Evolutionary conservation across 2,888 invertebrate genomes (phyloP).

Genomic region (Sclerodermus sp.): DNA sequence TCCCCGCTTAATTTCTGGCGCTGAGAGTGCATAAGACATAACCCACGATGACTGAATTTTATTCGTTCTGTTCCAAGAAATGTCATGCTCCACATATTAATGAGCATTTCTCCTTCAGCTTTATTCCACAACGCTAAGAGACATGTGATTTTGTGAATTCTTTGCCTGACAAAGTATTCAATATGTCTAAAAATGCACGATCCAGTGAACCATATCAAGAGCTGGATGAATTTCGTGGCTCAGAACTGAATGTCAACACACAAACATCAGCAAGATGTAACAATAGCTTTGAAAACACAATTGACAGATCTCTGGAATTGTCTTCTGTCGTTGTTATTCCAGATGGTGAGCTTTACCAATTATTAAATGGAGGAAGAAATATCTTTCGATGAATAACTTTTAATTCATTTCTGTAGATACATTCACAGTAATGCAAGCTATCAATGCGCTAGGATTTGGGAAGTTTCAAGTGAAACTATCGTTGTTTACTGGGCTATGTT

Average conservation of each 20-base stretch:
- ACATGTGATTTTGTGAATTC: neutral
- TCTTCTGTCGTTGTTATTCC: slow-evolving; percentile 79
- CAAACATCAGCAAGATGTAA: slow-evolving; percentile 21
- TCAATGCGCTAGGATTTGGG: slow-evolving; percentile 84
- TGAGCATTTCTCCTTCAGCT: slow-evolving; percentile 7
- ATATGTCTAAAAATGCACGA: slow-evolving; percentile 34
- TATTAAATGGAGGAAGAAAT: neutral
- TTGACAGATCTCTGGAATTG: slow-evolving; percentile 66
- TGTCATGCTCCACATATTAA: slow-evolving; percentile 22
- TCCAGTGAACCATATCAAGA: slow-evolving; percentile 46
- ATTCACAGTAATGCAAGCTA: slow-evolving; percentile 84
- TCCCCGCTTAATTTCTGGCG: too few relatives aligned
- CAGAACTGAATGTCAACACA: slow-evolving; percentile 37
- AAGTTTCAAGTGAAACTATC: slow-evolving; percentile 89
- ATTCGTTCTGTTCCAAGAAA: neutral
- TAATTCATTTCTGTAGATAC: slow-evolving; percentile 64
- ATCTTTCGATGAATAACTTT: neutral
- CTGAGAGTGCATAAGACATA: too few relatives aligned
- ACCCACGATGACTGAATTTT: too few relatives aligned
- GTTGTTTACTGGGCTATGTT: slow-evolving; percentile 81
- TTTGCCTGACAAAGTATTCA: slow-evolving; percentile 4
- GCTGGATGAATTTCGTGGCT: slow-evolving; percentile 41
- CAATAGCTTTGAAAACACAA: slow-evolving; percentile 26
- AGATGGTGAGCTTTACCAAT: slow-evolving; percentile 66
- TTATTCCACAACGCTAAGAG: neutral